Evolutionary conservation across 1,140 invertebrate genomes (phyloP).

Genomic region (Conus ventricosus): DNA sequence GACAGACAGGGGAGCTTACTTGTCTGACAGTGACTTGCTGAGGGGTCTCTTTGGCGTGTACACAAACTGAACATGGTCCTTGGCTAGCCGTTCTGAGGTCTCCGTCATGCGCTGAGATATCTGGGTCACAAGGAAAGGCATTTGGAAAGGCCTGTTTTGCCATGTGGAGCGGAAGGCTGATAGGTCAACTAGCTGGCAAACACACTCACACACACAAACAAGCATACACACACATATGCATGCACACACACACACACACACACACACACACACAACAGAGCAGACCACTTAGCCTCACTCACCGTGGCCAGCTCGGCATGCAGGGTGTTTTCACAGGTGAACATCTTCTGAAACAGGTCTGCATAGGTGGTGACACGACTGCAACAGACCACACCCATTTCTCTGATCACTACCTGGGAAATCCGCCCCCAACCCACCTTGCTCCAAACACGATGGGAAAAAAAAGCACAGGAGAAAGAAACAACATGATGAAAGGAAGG

Average conservation of each 20-base stretch:
- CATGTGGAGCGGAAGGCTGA: too few species aligned
- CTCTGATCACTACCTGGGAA: too few species aligned
- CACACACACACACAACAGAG: too few species aligned
- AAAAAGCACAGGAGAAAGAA: too few species aligned
- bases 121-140: background rate
- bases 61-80: conserved; percentile 46
- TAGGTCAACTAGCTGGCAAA: too few species aligned
- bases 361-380: conserved; percentile 66
- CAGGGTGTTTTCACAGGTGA: conserved; percentile 60
- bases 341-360: conserved; percentile 56
- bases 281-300: background rate
- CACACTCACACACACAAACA: too few species aligned
- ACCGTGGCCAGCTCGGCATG: conserved; percentile 62
- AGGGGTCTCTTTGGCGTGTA: conserved; percentile 52
- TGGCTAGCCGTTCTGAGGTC: conserved; percentile 43
- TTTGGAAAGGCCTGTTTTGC: too few species aligned
- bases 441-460: too few species aligned
- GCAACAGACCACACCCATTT: conserved; percentile 38
- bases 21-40: conserved; percentile 45
- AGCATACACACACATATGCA: too few species aligned
- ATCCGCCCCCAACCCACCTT: too few species aligned
- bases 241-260: too few species aligned
- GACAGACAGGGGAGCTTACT: conserved; percentile 39
- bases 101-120: conserved; percentile 39
- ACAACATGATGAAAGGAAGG: too few species aligned